Base-by-base conservation (phyloP, 2,113 vertebrate species). In the Xiphophorus hellerii region DNA sequence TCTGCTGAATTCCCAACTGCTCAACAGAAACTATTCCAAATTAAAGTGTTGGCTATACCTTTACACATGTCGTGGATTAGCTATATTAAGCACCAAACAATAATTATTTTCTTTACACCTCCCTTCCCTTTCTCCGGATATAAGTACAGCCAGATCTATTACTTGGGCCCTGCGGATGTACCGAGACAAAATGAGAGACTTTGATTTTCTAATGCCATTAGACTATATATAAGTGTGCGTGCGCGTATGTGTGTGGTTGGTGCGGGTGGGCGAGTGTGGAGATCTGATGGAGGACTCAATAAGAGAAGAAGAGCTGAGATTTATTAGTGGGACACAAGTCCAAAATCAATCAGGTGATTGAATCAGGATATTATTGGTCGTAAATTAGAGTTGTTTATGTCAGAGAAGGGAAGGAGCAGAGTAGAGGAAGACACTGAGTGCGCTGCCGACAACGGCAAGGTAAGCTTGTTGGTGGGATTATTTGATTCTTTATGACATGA, bases 261-360 rank as follows among this genome's bases (percentile, higher is more conserved):
- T 48, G 74, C 62, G 68, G 69, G 73, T 76, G 80, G 84, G 61
- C 74, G 86, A 78, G 84, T 78, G 85, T 84, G 84, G 78, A 84
- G 87, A 90, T 87, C 87, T 89, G 61, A 87, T 71, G 94, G 94
- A 94, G 85, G 92, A 95, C 96, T 97, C 97, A 98, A 97, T 97
- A 97, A 96, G 93, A 94, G 96, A 96, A 93, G 89, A 68, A 95
- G 96, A 96, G 96, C 95, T 96, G 96, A 96, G 90, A 97, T 97
- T 92, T 95, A 94, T 98, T 97, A 94, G 96, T 96, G 95, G 95
- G 94, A 95, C 92, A 93, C 94, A 95, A 97, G 97, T 96, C 96
- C 95, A 97, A 97, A 97, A 98, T 98, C 96, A 96, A 98, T 98
- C 95, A 95, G 94, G 94, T 98, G 97, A 98, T 97, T 98, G 97